These are phyloP conservation scores for Pachymerium ferrugineum DNA, from an alignment of 2,888 invertebrate species.

Conservation along the genomic window DNA sequence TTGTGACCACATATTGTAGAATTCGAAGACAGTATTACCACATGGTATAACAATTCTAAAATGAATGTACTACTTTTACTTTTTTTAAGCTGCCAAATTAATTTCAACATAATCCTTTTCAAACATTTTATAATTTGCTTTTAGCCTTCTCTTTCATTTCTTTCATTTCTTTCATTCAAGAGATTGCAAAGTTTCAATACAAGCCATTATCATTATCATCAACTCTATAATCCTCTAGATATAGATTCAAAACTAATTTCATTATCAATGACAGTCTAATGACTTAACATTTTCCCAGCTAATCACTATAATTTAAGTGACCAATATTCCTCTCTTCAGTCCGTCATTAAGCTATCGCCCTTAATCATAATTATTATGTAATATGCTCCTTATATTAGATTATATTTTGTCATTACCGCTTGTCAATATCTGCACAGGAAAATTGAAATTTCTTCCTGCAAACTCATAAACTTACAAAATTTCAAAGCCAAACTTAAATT, in stretches of 20 bases:
- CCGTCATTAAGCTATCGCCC: constrained; percentile 9
- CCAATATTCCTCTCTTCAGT: not conserved
- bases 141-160: not conserved
- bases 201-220: not conserved
- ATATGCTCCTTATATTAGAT: not conserved
- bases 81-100: not conserved
- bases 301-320: constrained; percentile 8
- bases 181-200: too few relatives aligned
- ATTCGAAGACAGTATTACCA: not conserved
- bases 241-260: not conserved
- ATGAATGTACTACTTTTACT: not conserved
- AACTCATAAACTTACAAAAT: not conserved
- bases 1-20: constrained; percentile 23
- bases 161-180: too few relatives aligned
- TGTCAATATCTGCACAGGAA: not conserved
- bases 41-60: not conserved
- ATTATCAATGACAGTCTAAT: constrained; percentile 7
- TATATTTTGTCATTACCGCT: not conserved
- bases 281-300: not conserved
- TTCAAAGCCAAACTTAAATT: not conserved
- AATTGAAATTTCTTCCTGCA: not conserved
- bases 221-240: not conserved
- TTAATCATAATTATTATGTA: constrained; percentile 24
- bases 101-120: not conserved
- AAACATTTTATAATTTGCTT: not conserved